Base-by-base conservation (phyloP, 2,888 invertebrate genomes). In the Cataglyphis albicans region DNA sequence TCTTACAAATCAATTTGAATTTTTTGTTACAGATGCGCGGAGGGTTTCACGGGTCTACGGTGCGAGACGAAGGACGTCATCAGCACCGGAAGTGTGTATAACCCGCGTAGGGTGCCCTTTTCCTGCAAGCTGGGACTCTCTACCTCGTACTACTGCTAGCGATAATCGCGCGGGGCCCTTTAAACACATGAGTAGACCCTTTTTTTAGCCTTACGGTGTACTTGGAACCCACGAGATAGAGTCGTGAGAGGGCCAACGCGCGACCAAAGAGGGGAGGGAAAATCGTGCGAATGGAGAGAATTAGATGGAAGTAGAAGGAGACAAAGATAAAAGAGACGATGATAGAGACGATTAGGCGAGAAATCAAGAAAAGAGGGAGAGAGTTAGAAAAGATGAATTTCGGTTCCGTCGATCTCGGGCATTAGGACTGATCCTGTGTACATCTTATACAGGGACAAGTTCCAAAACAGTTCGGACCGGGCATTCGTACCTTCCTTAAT, bases 61-160 rank as follows among this genome's bases (percentile, higher is more conserved):
- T 98, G 98, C 95, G 97, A 97, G 95, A 96, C 96, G 95, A 97
- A 98, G 96, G 96, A 97, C 95, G 96, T 97, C 94, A 96, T 96
- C 95, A 96, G 95, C 94, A 96, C 96, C 94, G 96, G 97, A 96
- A 97, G 97, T 97, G 97, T 96, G 97, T 97, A 97, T 97, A 96
- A 93, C 90, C 92, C 94, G 90, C 94, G 94, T 91, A 94, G 94
- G 91, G 94, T 96, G 95, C 96, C 96, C 95, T 97, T 96, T 96
- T 96, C 96, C 95, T 97, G 97, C 97, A 97, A 96, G 96, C 96
- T 97, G 96, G 97, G 97, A 95, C 96, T 97, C 94, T 97, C 96
- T 94, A 96, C 96, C 95, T 97, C 96, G 95, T 97, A 97, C 96
- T 97, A 97, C 96, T 97, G 97, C 96, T 97, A 97, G 96, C 95